These are phyloP conservation scores for Melanotaenia parkinsoni DNA, from an alignment of 2,797 vertebrate genomes.

Conservation along the genomic window DNA sequence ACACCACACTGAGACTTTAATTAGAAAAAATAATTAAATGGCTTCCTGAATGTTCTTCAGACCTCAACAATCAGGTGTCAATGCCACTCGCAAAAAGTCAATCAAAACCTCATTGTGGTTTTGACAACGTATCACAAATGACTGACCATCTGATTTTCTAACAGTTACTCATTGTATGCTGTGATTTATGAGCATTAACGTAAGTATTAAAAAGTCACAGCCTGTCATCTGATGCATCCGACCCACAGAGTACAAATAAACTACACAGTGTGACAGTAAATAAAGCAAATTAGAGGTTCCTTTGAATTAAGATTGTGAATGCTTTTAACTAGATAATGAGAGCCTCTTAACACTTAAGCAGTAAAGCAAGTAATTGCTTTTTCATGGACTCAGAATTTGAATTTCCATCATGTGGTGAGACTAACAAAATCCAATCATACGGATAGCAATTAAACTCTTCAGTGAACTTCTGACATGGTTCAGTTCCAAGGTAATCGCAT, in stretches of 20 bases:
- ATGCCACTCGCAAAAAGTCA: not conserved
- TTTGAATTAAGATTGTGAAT: conserved; percentile 62
- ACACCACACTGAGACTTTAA: conserved; percentile 15
- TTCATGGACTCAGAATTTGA: conserved; percentile 80
- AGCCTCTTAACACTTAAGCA: conserved; percentile 76
- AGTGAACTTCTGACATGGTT: conserved; percentile 78
- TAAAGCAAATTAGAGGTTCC: conserved; percentile 67
- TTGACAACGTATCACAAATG: not conserved
- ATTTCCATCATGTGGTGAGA: conserved; percentile 77
- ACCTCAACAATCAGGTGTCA: not conserved
- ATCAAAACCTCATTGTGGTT: not conserved
- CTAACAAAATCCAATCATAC: conserved; percentile 74
- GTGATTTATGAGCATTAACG: conserved; percentile 1
- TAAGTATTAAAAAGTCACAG: conserved; percentile 25
- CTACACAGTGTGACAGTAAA: conserved; percentile 56
- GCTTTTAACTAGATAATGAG: conserved; percentile 77
- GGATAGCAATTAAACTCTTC: conserved; percentile 80
- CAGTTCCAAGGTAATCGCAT: conserved; percentile 70
- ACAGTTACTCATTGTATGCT: conserved; percentile 3
- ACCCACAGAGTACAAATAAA: conserved; percentile 27
- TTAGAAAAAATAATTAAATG: conserved; percentile 37
- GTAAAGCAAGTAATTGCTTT: conserved; percentile 83
- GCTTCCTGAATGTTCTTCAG: conserved; percentile 3
- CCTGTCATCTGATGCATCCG: conserved; percentile 11
- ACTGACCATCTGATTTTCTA: not conserved